A percentile compares a stretch with the other conserved stretches of the same genome.
Evolutionary conservation across 2,888 invertebrate genomes (phyloP).

Genomic region (Eremobia ochroleuca): DNA sequence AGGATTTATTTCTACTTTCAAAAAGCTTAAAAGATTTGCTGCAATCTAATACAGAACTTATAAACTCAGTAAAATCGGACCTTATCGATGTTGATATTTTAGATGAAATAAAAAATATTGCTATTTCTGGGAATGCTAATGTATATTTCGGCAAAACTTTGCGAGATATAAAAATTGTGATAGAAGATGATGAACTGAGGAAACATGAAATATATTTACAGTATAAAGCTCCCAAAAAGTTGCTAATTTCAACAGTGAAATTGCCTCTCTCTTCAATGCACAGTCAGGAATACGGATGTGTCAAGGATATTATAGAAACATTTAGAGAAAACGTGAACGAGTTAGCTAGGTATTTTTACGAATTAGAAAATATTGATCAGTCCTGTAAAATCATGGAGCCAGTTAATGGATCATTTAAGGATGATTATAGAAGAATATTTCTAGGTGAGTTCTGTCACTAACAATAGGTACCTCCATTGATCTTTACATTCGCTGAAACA

Average conservation of each 20-base stretch:
- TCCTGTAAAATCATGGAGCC: conserved; percentile 84
- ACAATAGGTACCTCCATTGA: neutral
- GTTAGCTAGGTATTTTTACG: conserved; percentile 79
- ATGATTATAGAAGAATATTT: conserved; percentile 83
- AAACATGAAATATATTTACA: conserved; percentile 79
- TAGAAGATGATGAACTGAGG: conserved; percentile 75
- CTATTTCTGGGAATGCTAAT: conserved; percentile 53
- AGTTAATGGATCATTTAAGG: conserved; percentile 79
- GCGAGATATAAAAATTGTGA: conserved; percentile 78
- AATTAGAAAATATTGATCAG: conserved; percentile 81
- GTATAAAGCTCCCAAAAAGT: conserved; percentile 75
- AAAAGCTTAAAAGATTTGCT: conserved; percentile 47
- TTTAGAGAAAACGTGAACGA: conserved; percentile 74
- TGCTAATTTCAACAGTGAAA: conserved; percentile 73
- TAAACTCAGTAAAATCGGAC: conserved; percentile 64
- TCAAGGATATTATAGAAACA: conserved; percentile 75
- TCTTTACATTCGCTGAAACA: neutral
- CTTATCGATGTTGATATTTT: conserved; percentile 78
- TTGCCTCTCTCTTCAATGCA: conserved; percentile 78
- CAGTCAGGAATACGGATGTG: conserved; percentile 75
- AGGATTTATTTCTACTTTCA: conserved; percentile 34
- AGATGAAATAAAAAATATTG: conserved; percentile 75
- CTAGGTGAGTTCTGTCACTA: conserved; percentile 75
- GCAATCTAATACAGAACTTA: conserved; percentile 15
- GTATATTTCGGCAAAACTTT: conserved; percentile 83